phyloP scores from a whole-genome alignment of 2,888 invertebrate species.

The Drosophila falleni region DNA sequence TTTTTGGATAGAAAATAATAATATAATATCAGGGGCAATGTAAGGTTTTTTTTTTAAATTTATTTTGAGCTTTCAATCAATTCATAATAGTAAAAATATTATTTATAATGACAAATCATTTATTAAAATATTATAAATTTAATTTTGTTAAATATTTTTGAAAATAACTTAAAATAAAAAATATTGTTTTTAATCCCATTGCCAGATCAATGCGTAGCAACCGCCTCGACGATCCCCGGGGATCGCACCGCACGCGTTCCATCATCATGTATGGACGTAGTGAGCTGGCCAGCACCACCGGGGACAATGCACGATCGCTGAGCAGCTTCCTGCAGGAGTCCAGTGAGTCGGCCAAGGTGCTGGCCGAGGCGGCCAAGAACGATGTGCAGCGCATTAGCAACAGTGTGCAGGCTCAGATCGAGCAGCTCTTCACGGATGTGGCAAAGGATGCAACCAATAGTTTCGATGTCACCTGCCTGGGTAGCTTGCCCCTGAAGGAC shows the following conservation, averaged over 20 bases:
- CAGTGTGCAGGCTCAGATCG: conserved; percentile 94
- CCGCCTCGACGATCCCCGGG: conserved; percentile 85
- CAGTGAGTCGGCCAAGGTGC: conserved; percentile 70
- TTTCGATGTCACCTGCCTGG: conserved; percentile 92
- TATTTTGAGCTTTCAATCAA: background rate
- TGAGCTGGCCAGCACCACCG: conserved; percentile 83
- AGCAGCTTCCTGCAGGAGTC: conserved; percentile 80
- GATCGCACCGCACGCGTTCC: conserved; percentile 85
- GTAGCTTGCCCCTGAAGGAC: conserved; percentile 91
- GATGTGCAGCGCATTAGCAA: conserved; percentile 87
- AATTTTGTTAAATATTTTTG: background rate
- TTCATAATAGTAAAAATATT: background rate
- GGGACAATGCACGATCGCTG: conserved; percentile 80
- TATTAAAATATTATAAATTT: background rate
- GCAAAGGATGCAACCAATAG: conserved; percentile 88
- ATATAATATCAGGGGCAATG: too few species aligned
- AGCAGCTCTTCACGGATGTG: conserved; percentile 93
- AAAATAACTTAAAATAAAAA: background rate
- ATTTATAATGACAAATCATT: background rate
- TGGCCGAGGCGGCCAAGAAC: conserved; percentile 80
- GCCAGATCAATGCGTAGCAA: conserved; percentile 84
- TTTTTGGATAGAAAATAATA: too few species aligned
- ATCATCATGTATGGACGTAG: conserved; percentile 86
- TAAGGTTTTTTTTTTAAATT: too few species aligned
- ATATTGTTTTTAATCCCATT: background rate